Base-by-base conservation (phyloP, 2,113 vertebrate species). In the Aythya baeri region DNA sequence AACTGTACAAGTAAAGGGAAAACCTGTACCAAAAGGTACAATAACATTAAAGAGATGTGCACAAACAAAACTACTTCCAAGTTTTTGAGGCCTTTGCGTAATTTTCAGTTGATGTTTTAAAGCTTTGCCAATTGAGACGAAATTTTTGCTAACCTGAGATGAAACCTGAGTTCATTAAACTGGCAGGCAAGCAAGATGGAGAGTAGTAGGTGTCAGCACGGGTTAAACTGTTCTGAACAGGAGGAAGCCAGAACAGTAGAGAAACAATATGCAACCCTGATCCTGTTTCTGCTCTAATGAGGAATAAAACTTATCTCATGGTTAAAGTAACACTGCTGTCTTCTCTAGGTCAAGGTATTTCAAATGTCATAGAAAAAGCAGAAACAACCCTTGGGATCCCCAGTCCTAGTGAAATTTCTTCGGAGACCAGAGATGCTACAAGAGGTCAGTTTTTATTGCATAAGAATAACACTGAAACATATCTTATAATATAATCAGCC, bases 351-450 rank as follows among this genome's bases (percentile, higher is more conserved):
- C 99, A 99, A 93, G 99, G 99, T 27, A 98, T 99, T 97, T 99
- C 98, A 91, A 99, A 98, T 95, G 99, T 98, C 80, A 99, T 99
- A n/a, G 99, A 99, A 96, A 99, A 99, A 96, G 99, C 99, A 21
- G 99, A 99, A 97, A 98, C 98, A 5, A 98, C 99, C 3, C 98
- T 99, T 89, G 99, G 99, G 67, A 99, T 99, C 74, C 99, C 99
- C 49, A 99, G 98, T 95, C 99, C 99, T 13, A 97, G 87, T 50
- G 98, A 99, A 91, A 96, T 99, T 57, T 98, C 98, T 2, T 91
- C 98, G 15, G 98, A 98, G 74, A 92, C 73, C 61, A 93, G 88
- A 44, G 81, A 96, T 97, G 72, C 96, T 97, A 46, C 86, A 95
- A 72, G 91, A 97, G 98, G 97, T 98, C 44, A 96, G 98, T 98